These are phyloP conservation scores for Neopelma chrysocephalum DNA, from an alignment of 2,797 vertebrate genomes.

Conservation along the genomic window DNA sequence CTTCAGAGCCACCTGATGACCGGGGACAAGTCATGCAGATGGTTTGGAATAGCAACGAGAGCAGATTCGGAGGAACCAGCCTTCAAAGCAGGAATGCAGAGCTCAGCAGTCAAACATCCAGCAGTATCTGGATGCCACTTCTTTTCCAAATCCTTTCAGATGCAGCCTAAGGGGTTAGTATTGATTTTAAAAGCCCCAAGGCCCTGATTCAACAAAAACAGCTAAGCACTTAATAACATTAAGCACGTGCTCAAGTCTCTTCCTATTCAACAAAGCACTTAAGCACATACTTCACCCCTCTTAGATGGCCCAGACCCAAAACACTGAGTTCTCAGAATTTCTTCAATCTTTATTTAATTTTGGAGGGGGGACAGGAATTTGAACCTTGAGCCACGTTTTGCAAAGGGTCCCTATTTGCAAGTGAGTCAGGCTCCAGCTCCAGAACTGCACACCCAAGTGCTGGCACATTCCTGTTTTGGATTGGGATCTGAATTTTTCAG, in stretches of 20 bases:
- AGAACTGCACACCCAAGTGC: background rate
- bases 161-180: conserved; percentile 38
- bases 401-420: conserved; percentile 6
- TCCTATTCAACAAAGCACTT: conserved; percentile 52
- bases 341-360: conserved; percentile 1
- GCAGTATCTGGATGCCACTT: conserved; percentile 25
- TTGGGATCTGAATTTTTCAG: conserved; percentile 10
- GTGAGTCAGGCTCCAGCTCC: conserved; percentile 11
- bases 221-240: conserved; percentile 63
- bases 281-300: conserved; percentile 14
- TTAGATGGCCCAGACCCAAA: conserved; percentile 38
- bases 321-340: background rate
- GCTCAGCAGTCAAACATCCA: conserved; percentile 31
- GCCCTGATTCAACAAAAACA: conserved; percentile 42
- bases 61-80: background rate
- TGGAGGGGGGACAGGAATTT: conserved; percentile 14
- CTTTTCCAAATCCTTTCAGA: conserved; percentile 48
- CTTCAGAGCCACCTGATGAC: background rate
- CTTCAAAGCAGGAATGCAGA: conserved; percentile 49
- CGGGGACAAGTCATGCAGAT: background rate
- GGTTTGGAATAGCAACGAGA: background rate
- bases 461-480: background rate
- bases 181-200: conserved; percentile 37
- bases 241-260: conserved; percentile 47
- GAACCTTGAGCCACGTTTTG: background rate